Evolutionary conservation across 2,888 invertebrate species (phyloP).

Genomic region (Exocentrus adspersus): DNA sequence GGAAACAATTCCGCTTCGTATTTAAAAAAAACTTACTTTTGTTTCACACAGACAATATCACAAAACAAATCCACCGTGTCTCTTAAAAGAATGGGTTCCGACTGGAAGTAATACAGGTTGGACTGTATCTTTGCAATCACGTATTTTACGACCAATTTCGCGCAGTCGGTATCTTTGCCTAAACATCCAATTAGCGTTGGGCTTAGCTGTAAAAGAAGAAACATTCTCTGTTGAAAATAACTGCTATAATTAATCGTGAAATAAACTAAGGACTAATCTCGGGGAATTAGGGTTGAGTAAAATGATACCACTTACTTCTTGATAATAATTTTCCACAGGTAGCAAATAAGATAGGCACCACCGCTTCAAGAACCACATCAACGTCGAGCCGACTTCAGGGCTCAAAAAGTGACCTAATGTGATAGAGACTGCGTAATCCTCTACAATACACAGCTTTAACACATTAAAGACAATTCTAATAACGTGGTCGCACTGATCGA

Average conservation of each 20-base stretch:
- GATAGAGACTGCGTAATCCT: constrained; percentile 76
- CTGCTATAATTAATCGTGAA: constrained; percentile 31
- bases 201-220: constrained; percentile 66
- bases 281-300: no score
- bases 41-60: constrained; percentile 58
- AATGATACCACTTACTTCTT: constrained; percentile 61
- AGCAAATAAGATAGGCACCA: constrained; percentile 81
- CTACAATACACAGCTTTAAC: constrained; percentile 79
- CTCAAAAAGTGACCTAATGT: constrained; percentile 76
- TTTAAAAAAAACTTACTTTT: constrained; percentile 57
- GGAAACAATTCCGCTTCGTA: no score
- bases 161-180: constrained; percentile 74
- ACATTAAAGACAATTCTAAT: constrained; percentile 76
- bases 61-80: constrained; percentile 73
- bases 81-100: constrained; percentile 70
- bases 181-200: constrained; percentile 70
- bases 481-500: constrained; percentile 63
- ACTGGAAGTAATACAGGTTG: constrained; percentile 70
- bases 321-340: constrained; percentile 70
- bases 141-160: constrained; percentile 71
- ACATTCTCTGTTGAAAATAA: no score
- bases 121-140: constrained; percentile 73
- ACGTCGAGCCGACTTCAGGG: constrained; percentile 80
- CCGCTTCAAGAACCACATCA: constrained; percentile 82
- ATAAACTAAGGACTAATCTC: constrained; percentile 43